Base-by-base conservation (phyloP, 92 coral and sea anemone genomes). In the Umimayanthus kanabou region DNA sequence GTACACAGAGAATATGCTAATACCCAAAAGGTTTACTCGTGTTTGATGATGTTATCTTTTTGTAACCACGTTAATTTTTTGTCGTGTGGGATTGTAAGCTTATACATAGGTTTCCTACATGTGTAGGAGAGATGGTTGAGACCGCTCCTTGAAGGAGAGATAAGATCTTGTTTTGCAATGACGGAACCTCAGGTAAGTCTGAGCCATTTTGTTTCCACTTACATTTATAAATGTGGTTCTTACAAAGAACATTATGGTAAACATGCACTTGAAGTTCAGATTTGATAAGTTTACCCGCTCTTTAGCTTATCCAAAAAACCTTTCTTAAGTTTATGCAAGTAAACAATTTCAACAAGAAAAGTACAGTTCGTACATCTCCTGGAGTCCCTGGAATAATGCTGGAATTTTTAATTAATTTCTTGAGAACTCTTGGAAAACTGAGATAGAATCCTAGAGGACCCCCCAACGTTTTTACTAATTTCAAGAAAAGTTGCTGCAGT, bases 91-190 rank as follows among this genome's bases (percentile, higher is more conserved):
- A 53, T 11, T 13, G 3, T 53, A 15, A 13, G 18, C 1, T 53
- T 53, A 53, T 53, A 11, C 25, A 6, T 22, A 28, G 65, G 47
- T 88, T 39, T 67, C 22, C 9, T 28, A 45, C 39, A 14, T 39
- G 73, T 77, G 49, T 84, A 96, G 99, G 95, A 92, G 7, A 86
- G 53, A 58, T 96, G 99, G 99, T 85, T 96, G 79, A 87, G 50
- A 15, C 98, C 99, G n/a, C 94, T 96, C 40, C 91, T 96, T 88
- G 98, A 92, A 2, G 99, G 99, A 3, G 82, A 91, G 88, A 96
- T 96, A 79, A 88, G 99, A 61, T 96, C 99, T 20, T 96, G 99
- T 37, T 96, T 96, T 84, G 99, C 99, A 4, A 96, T 96, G 99
- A 96, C 99, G 4, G 99, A 96, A 85, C 99, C 99, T 1, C 90